Conservation (phyloP, 2,797 vertebrate genomes). For the Lutjanus campechanus region DNA sequence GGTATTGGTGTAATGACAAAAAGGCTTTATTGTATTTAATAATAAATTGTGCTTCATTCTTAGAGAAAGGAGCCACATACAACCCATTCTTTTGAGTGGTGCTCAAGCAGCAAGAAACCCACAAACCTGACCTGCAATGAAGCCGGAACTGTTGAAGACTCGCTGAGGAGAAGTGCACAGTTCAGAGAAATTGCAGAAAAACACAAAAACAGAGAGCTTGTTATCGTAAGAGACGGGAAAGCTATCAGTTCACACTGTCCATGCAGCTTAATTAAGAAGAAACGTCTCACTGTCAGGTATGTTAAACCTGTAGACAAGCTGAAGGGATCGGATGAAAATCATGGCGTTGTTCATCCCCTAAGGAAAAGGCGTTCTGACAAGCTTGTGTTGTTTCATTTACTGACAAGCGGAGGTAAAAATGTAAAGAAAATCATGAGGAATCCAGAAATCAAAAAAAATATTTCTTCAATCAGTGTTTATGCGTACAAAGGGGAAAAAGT, state of each 20-base stretch:
- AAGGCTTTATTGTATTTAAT: no score
- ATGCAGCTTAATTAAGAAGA: slow-evolving; percentile 40
- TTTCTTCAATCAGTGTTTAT: slow-evolving; percentile 55
- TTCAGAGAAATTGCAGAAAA: background rate
- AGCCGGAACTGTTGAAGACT: slow-evolving; percentile 35
- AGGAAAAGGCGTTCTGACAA: background rate
- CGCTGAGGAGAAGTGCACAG: background rate
- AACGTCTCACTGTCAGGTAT: slow-evolving; percentile 15
- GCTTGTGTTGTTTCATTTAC: slow-evolving; percentile 60
- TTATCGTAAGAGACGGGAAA: slow-evolving; percentile 33
- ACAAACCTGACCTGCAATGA: background rate
- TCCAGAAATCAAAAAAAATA: accelerated
- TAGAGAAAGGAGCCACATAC: slow-evolving; percentile 26
- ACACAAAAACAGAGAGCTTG: slow-evolving; percentile 47
- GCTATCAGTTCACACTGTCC: slow-evolving; percentile 56
- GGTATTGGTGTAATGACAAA: background rate
- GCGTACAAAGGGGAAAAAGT: slow-evolving; percentile 60
- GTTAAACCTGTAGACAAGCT: background rate
- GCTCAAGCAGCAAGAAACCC: accelerated
- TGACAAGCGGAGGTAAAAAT: slow-evolving; percentile 30
- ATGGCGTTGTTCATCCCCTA: accelerated
- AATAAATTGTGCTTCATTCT: background rate
- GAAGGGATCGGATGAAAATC: accelerated
- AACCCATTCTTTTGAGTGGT: slow-evolving; percentile 36
- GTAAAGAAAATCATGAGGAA: slow-evolving; percentile 46